Evolutionary conservation across 2,113 vertebrate genomes (phyloP).

Genomic region (Arenaria interpres): DNA sequence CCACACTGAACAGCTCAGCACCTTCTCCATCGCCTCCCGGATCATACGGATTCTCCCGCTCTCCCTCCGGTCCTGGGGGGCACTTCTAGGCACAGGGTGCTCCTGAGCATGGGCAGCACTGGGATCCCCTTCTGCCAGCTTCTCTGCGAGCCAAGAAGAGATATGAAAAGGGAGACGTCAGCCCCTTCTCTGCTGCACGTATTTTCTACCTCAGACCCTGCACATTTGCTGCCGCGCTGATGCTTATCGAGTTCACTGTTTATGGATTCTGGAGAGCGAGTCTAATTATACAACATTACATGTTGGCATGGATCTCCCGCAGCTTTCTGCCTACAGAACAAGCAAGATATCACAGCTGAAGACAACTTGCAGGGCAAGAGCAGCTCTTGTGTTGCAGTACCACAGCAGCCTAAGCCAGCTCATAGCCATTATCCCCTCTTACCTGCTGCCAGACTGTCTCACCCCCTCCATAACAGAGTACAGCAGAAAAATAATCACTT

Average conservation of each 20-base stretch:
- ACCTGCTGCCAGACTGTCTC: not conserved
- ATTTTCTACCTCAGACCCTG: not conserved
- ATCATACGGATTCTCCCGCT: conserved; percentile 58
- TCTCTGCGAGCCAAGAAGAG: conserved; percentile 47
- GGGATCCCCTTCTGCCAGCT: conserved; percentile 61
- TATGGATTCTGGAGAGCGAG: not conserved
- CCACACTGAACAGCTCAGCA: conserved; percentile 5
- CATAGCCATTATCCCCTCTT: not conserved
- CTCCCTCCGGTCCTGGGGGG: not conserved
- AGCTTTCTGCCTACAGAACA: not conserved
- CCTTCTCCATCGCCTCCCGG: conserved; percentile 74
- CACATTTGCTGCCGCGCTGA: rapidly evolving
- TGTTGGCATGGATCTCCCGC: conserved; percentile 3
- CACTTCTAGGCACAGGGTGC: conserved; percentile 8
- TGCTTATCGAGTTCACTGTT: not conserved
- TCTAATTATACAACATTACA: conserved; percentile 37
- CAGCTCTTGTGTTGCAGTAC: not conserved
- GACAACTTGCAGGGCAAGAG: conserved; percentile 4
- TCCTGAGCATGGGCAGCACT: not conserved
- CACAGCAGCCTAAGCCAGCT: not conserved
- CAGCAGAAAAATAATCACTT: not conserved
- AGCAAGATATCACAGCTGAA: conserved; percentile 13
- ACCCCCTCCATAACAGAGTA: not conserved
- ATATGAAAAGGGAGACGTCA: not conserved
- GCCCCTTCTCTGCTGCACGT: not conserved